A percentile compares a stretch with the other conserved stretches of the same genome.
phyloP scores from a whole-genome alignment of 2,888 invertebrate genomes.

The Zeuzera pyrina region DNA sequence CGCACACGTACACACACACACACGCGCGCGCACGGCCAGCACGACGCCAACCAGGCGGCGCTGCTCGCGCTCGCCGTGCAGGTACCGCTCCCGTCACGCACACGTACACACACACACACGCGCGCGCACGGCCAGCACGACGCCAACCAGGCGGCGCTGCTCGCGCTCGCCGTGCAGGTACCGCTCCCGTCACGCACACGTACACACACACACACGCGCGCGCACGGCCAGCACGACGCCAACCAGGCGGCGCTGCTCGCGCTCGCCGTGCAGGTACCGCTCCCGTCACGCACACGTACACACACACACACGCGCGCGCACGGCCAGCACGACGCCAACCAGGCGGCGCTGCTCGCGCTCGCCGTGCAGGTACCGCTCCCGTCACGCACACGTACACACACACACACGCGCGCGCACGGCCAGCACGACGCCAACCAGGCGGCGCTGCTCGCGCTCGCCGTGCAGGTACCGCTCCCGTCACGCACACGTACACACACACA shows the following conservation, averaged over 20 bases:
- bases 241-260: conserved; percentile 87
- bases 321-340: conserved; percentile 93
- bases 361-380: conserved; percentile 82
- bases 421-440: conserved; percentile 93
- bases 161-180: conserved; percentile 86
- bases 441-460: conserved; percentile 82
- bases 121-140: conserved; percentile 93
- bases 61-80: conserved; percentile 86
- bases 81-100: conserved; percentile 64
- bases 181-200: conserved; percentile 64
- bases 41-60: conserved; percentile 89
- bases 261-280: conserved; percentile 82
- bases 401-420: conserved; percentile 83
- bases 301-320: conserved; percentile 79
- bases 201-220: conserved; percentile 74
- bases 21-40: conserved; percentile 87
- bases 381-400: conserved; percentile 64
- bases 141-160: conserved; percentile 85
- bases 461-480: conserved; percentile 76
- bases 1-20: conserved; percentile 55
- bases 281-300: conserved; percentile 67
- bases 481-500: conserved; percentile 75
- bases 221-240: conserved; percentile 92
- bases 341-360: conserved; percentile 83
- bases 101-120: conserved; percentile 76